These are phyloP conservation scores for Clarias gariepinus DNA, from an alignment of 2,113 vertebrate genomes.

Conservation along the genomic window DNA sequence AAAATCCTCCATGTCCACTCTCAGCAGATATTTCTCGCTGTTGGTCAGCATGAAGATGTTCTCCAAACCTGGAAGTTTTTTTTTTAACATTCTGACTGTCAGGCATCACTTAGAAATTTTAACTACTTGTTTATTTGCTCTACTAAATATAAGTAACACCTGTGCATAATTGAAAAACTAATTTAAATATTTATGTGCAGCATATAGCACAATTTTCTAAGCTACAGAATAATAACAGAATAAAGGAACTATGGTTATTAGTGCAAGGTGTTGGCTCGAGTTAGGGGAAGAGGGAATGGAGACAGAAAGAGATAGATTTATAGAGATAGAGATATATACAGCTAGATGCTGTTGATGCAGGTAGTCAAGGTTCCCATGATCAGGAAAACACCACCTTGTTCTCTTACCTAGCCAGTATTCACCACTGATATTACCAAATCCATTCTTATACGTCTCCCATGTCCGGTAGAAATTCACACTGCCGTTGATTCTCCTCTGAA, in stretches of 20 bases:
- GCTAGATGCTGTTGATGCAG: neutral
- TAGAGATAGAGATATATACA: too few relatives aligned
- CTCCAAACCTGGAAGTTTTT: constrained; percentile 65
- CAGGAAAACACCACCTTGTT: neutral
- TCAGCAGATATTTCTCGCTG: constrained; percentile 14
- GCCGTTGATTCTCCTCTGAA: constrained; percentile 75
- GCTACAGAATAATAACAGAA: too few relatives aligned
- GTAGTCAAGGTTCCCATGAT: neutral
- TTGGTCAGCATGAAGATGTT: constrained; percentile 30
- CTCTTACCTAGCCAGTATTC: constrained; percentile 76
- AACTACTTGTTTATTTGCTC: too few relatives aligned
- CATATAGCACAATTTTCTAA: too few relatives aligned
- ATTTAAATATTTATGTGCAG: too few relatives aligned
- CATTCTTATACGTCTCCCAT: constrained; percentile 71
- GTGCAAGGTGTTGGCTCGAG: too few relatives aligned
- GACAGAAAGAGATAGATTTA: too few relatives aligned
- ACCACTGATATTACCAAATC: constrained; percentile 67
- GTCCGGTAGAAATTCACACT: constrained; percentile 72
- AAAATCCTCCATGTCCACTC: constrained; percentile 43
- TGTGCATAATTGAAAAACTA: too few relatives aligned
- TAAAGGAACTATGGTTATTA: too few relatives aligned
- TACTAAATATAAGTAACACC: too few relatives aligned
- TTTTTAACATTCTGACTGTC: neutral
- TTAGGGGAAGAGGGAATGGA: too few relatives aligned
- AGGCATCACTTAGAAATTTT: neutral